A percentile compares a stretch with the other conserved stretches of the same genome.
Conservation (phyloP, 1,140 invertebrate species). For the Zaprionus inermis region DNA sequence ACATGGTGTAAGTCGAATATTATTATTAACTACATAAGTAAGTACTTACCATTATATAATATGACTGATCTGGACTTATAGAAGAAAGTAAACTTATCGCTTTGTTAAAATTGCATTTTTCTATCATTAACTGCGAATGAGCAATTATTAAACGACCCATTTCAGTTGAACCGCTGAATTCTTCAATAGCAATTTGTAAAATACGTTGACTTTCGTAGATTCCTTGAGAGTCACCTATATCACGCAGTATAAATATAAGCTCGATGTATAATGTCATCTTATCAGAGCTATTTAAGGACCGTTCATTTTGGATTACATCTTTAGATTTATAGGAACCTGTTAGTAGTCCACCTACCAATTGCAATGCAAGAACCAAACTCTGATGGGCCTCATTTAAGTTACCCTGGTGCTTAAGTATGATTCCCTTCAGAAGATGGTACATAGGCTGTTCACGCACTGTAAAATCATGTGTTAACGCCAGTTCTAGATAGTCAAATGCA, state of each 20-base stretch:
- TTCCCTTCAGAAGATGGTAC: conserved; percentile 94
- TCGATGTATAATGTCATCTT: conserved; percentile 95
- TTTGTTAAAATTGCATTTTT: conserved; percentile 91
- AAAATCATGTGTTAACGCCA: conserved; percentile 95
- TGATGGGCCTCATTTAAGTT: conserved; percentile 90
- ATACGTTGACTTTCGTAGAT: conserved; percentile 91
- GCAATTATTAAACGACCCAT: conserved; percentile 93
- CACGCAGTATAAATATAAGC: conserved; percentile 91
- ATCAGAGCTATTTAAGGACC: conserved; percentile 87
- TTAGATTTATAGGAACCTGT: not conserved
- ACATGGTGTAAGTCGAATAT: not conserved
- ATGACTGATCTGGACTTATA: conserved; percentile 91
- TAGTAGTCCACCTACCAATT: conserved; percentile 81
- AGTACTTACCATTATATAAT: conserved; percentile 88
- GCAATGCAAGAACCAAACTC: conserved; percentile 90
- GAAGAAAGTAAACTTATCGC: conserved; percentile 92
- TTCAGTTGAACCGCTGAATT: conserved; percentile 91
- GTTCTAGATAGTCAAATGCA: conserved; percentile 93
- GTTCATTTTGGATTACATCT: not conserved
- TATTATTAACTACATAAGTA: not conserved
- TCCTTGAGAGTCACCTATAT: conserved; percentile 86
- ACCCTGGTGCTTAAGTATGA: conserved; percentile 91
- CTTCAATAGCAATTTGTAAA: conserved; percentile 91
- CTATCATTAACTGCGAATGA: conserved; percentile 92
- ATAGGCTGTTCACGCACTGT: conserved; percentile 95